Percentiles rank a stretch among this genome's conserved stretches.
phyloP scores from a whole-genome alignment of 2,888 invertebrate genomes.

The Invenusta paracnida region DNA sequence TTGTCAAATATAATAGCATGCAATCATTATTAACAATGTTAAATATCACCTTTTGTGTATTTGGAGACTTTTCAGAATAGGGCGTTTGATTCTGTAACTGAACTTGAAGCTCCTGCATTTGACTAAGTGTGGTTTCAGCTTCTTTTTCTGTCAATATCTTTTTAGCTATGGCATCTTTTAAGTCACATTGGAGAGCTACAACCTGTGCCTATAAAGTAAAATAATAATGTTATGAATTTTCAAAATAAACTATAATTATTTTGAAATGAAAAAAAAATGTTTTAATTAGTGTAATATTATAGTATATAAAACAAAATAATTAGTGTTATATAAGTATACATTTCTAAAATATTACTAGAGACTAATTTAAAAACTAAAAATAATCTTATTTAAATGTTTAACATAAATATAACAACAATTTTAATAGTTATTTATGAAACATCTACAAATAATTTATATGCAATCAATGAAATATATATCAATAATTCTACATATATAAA shows the following conservation, averaged over 20 bases:
- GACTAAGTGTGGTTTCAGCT: slow-evolving; percentile 66
- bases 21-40: background rate
- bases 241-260: background rate
- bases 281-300: background rate
- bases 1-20: no score
- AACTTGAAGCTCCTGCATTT: slow-evolving; percentile 66
- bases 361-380: background rate
- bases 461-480: no score
- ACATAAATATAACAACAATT: no score
- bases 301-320: background rate
- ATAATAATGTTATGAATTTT: background rate
- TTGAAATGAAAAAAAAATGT: background rate
- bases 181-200: slow-evolving; percentile 71
- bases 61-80: slow-evolving; percentile 20
- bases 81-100: slow-evolving; percentile 62
- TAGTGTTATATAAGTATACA: background rate
- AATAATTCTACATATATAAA: no score
- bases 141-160: slow-evolving; percentile 67
- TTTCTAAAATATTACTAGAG: background rate
- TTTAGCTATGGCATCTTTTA: slow-evolving; percentile 69
- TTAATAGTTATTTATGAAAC: no score
- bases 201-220: slow-evolving; percentile 69
- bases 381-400: no score
- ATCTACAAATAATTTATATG: no score
- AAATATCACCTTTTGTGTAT: background rate